A percentile compares a stretch with the other conserved stretches of the same genome.
These are phyloP conservation scores for Sceloporus tristichus DNA, from an alignment of 2,113 vertebrate genomes.

Conservation along the genomic window DNA sequence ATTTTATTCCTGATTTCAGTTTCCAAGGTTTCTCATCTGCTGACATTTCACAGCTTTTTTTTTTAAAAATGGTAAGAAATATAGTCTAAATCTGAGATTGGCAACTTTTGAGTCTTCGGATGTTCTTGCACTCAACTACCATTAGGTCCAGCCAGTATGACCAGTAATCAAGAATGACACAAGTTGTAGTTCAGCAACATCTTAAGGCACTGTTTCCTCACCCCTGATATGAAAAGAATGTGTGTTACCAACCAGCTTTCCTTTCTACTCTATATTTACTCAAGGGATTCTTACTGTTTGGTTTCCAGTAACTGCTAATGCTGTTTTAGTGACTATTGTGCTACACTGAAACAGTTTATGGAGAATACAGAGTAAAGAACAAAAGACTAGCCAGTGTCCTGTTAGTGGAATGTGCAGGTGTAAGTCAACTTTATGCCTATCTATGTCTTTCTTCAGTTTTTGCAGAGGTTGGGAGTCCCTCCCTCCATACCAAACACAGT, in stretches of 20 bases:
- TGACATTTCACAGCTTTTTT: not conserved
- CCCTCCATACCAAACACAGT: no score
- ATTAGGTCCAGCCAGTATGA: no score
- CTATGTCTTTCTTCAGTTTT: no score
- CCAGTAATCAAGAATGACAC: not conserved
- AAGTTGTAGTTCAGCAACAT: not conserved
- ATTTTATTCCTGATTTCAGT: conserved; percentile 8
- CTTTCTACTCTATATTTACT: not conserved
- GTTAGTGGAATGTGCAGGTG: no score
- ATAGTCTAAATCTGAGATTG: not conserved
- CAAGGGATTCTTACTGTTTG: not conserved
- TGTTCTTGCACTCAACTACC: no score
- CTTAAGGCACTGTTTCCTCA: not conserved
- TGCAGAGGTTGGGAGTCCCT: no score
- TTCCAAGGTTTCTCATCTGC: fast-evolving
- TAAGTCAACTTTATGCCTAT: no score
- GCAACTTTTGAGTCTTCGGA: no score
- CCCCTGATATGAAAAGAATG: not conserved
- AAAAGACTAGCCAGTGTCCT: not conserved
- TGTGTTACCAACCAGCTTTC: not conserved
- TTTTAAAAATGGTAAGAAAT: not conserved
- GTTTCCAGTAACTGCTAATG: not conserved
- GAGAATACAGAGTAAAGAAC: not conserved
- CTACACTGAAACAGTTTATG: not conserved
- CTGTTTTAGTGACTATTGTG: not conserved